Evolutionary conservation across 2,113 vertebrate species (phyloP), one percentile per base, ranked within the genome.

Genomic region (Hydrolagus affinis): DNA sequence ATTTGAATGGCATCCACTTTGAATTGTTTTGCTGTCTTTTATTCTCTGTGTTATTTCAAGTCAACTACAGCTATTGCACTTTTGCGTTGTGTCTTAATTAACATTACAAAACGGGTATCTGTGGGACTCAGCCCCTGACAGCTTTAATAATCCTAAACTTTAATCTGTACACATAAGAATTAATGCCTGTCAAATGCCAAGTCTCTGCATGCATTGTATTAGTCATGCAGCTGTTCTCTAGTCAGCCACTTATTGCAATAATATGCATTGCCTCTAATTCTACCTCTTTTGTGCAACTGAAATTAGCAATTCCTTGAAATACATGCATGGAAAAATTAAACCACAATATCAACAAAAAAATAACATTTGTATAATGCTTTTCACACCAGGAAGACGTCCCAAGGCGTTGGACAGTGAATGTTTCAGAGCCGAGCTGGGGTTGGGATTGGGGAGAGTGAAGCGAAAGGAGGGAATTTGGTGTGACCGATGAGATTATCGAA

Each of bases 271-370:
- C 25, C 8, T 66, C 2, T 19, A 66, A 66, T 83, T 66, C 66
- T 30, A 66, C 25, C 15, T 83, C 25, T 30, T 62, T 78, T 78
- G 23, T 60, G 74, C 32, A 62, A 80, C 28, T 80, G 28, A 83
- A 83, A 83, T 83, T 44, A n/a, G 17, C 28, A 11, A 3, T 62
- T 11, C 8, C 78, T 44, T 66, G 25, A 70, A 66, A 85, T 23
- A 25, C 44, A 30, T 2, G 14, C n/a, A 86, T 2, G 83, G 86
- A 66, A 6, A 72, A 86, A 86, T n/a, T n/a, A n/a, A n/a, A n/a
- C n/a, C n/a, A n/a, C n/a, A n/a, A n/a, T n/a, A n/a, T n/a, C n/a
- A n/a, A n/a, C n/a, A n/a, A n/a, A n/a, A n/a, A n/a, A n/a, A n/a
- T n/a, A n/a, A n/a, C n/a, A n/a, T n/a, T n/a, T n/a, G n/a, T n/a